Evolutionary conservation across 2,113 vertebrate species (phyloP), one percentile per base, ranked within the genome.

Genomic region (Cephalopholis sonnerati): DNA sequence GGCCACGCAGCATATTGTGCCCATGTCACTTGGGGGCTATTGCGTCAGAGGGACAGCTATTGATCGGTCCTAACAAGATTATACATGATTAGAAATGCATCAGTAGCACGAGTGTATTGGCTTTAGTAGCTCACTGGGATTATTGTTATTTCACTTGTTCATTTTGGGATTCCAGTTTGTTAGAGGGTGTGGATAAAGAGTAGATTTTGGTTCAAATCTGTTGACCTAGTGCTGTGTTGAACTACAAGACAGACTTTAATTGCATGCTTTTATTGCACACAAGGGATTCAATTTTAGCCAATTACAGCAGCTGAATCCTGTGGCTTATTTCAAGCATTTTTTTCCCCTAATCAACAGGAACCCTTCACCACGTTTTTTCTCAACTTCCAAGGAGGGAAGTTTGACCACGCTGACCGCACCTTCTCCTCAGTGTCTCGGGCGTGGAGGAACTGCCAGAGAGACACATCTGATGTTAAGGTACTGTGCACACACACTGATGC

Each of bases 391-490:
- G 98, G 98, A 87, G 98, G 98, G 8, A 99, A 99, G 91, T 99
- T 99, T 94, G 98, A 99, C 91, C 98, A 99, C 16, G 98, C 98
- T 22, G 98, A 99, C 66, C 96, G 98, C 92, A 97, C 98, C 1
- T 99, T 99, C 92, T 99, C 98, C 5, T 99, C 98, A 0, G 76
- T 99, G 92, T 96, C 97, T 79, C 96, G 98, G 90, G 98, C 97
- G 0, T 99, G 98, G 98, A 97, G 97, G 83, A 99, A 99, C 86
- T 97, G 97, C 92, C 98, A 99, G 90, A 97, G 98, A 82, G 98
- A 99, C 94, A 99, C 98, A 1, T 99, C 97, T 46, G 98, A 99
- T 81, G 98, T 99, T 67, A 99, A 99, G 98, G 98, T 99, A 96
- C 81, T 77, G 18, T 51, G 27, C 36, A 70, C 63, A 65, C 29